Evolutionary conservation across 2,113 vertebrate genomes (phyloP).

Genomic region (Sander vitreus): DNA sequence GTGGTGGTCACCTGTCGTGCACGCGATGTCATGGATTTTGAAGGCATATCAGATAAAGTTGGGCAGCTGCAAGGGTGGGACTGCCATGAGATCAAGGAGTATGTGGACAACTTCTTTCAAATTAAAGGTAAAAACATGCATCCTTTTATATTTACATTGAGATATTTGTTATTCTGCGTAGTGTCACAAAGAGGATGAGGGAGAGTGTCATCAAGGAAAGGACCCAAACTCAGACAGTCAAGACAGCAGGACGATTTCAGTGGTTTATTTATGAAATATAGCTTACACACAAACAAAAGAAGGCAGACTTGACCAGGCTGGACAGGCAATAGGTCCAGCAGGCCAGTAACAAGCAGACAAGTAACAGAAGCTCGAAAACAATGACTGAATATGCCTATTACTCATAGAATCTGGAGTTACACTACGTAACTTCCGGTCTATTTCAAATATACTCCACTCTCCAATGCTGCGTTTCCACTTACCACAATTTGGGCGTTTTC

Average conservation of each 20-base stretch:
- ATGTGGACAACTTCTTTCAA: conserved; percentile 84
- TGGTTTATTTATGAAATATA: neutral
- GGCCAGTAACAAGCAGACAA: too few relatives aligned
- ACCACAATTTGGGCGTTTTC: too few relatives aligned
- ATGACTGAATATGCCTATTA: too few relatives aligned
- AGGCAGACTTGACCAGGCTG: too few relatives aligned
- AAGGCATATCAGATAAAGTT: conserved; percentile 69
- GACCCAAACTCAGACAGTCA: neutral
- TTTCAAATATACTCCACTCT: too few relatives aligned
- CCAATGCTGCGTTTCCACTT: too few relatives aligned
- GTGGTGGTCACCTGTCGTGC: conserved; percentile 89
- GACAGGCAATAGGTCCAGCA: too few relatives aligned
- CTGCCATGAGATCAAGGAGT: conserved; percentile 82
- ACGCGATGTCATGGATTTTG: conserved; percentile 80
- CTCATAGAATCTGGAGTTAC: too few relatives aligned
- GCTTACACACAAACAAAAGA: neutral
- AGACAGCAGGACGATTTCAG: neutral
- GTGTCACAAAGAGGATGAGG: neutral
- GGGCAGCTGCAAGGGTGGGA: conserved; percentile 89
- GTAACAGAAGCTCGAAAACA: too few relatives aligned
- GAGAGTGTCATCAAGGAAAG: neutral
- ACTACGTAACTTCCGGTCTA: too few relatives aligned
- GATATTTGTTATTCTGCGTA: neutral
- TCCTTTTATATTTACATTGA: neutral
- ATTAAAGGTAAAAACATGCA: conserved; percentile 58